Conservation (phyloP, 2,888 invertebrate genomes). For the Lomographa bimaculata region DNA sequence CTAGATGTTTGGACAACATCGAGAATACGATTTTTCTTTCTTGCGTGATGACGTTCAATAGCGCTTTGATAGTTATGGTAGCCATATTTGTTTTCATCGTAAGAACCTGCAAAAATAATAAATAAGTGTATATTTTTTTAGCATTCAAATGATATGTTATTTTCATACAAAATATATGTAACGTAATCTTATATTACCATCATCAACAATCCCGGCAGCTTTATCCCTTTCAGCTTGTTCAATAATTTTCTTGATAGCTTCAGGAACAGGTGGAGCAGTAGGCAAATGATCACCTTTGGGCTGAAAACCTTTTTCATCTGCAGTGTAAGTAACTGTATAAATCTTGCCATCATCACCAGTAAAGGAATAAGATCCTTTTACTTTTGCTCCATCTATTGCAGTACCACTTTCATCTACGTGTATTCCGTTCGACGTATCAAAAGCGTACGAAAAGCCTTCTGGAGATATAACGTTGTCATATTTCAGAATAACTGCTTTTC, state of each 20-base stretch:
- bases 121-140: too few species aligned
- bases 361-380: conserved; percentile 65
- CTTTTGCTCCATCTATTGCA: conserved; percentile 59
- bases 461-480: conserved; percentile 56
- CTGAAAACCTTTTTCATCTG: conserved; percentile 70
- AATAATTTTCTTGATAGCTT: conserved; percentile 61
- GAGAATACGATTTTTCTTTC: not conserved
- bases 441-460: conserved; percentile 60
- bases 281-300: conserved; percentile 70
- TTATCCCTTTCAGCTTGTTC: conserved; percentile 58
- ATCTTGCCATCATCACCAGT: conserved; percentile 69
- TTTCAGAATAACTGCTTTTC: conserved; percentile 56
- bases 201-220: conserved; percentile 56
- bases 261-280: conserved; percentile 67
- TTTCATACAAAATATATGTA: too few species aligned
- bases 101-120: conserved; percentile 53
- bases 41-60: conserved; percentile 18
- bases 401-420: conserved; percentile 64
- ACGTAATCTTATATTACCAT: too few species aligned
- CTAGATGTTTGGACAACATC: not conserved
- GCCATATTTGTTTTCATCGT: conserved; percentile 66
- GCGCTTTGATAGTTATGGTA: conserved; percentile 50
- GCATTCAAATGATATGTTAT: too few species aligned
- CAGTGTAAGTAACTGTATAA: conserved; percentile 60
- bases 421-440: conserved; percentile 70